These are phyloP conservation scores for Amazona ochrocephala DNA, from an alignment of 2,797 vertebrate species.

Conservation along the genomic window DNA sequence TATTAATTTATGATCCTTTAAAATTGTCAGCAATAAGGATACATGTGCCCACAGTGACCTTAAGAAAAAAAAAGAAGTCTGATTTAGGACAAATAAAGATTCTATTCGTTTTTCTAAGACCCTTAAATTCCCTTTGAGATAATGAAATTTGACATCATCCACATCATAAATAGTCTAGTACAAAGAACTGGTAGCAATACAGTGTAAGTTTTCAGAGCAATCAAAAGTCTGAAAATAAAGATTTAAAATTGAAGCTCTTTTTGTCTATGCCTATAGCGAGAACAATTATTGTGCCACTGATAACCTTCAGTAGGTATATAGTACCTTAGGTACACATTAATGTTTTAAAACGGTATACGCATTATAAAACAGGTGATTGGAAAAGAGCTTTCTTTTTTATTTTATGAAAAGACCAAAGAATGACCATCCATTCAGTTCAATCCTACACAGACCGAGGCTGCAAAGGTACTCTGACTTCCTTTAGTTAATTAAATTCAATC, in stretches of 20 bases:
- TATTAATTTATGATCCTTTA: neutral
- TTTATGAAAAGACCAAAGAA: neutral
- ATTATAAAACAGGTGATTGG: neutral
- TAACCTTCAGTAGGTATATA: neutral
- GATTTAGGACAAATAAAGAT: neutral
- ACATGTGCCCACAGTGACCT: neutral
- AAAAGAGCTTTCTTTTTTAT: neutral
- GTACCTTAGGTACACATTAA: neutral
- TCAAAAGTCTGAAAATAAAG: neutral
- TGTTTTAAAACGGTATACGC: neutral
- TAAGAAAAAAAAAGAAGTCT: neutral
- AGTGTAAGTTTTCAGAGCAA: neutral
- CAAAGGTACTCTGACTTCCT: neutral
- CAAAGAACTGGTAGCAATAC: neutral
- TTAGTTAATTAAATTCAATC: neutral
- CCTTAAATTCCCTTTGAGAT: neutral
- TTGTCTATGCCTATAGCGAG: neutral
- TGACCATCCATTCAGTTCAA: neutral
- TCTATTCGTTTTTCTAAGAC: neutral
- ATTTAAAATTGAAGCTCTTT: neutral
- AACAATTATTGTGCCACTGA: neutral
- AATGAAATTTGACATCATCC: neutral
- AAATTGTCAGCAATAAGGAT: neutral
- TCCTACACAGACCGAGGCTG: neutral
- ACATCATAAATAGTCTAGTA: neutral